Base-by-base conservation (phyloP, 2,888 invertebrate genomes). In the Urechis unicinctus region DNA sequence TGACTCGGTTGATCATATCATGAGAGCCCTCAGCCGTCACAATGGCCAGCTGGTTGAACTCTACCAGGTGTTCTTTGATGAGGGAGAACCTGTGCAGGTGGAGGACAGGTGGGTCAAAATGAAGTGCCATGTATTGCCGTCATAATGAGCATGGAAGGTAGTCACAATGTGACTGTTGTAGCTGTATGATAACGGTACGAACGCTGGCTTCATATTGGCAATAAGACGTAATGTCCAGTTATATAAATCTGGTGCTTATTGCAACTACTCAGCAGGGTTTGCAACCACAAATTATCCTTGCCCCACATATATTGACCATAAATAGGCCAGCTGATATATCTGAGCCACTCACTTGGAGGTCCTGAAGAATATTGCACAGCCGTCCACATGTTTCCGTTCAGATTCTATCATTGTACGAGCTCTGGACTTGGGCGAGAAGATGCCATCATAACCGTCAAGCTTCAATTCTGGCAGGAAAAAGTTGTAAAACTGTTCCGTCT, bases 31-130 rank as follows among this genome's bases (percentile, higher is more conserved):
- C 94, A 25, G 96, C 94, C 79, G 94, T 95, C 26, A 94, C 92
- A 91, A 97, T 96, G 26, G 97, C 97, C 71, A 98, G 82, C 82
- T 95, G 93, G 81, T 95, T 96, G 82, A 96, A 96, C 83, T 98
- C 98, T 68, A 98, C 91, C 73, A 96, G 83, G 80, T 95, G 91
- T 79, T 97, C 93, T 79, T 93, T 92, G 64, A 96, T 87, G 79
- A 97, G 82, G 46, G 88, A 85, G 81, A 97, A 98, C 82, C 95
- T 96, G 80, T 41, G 70, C 57, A 52, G 13, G 31, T n/a, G n/a
- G n/a, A n/a, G n/a, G n/a, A n/a, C n/a, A n/a, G n/a, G n/a, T n/a
- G n/a, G n/a, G n/a, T n/a, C n/a, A n/a, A n/a, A n/a, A n/a, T n/a
- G n/a, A n/a, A n/a, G n/a, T n/a, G n/a, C n/a, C n/a, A n/a, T n/a